These are phyloP conservation scores for Diceros bicornis DNA, from an alignment of 2,797 vertebrate species.

Conservation along the genomic window DNA sequence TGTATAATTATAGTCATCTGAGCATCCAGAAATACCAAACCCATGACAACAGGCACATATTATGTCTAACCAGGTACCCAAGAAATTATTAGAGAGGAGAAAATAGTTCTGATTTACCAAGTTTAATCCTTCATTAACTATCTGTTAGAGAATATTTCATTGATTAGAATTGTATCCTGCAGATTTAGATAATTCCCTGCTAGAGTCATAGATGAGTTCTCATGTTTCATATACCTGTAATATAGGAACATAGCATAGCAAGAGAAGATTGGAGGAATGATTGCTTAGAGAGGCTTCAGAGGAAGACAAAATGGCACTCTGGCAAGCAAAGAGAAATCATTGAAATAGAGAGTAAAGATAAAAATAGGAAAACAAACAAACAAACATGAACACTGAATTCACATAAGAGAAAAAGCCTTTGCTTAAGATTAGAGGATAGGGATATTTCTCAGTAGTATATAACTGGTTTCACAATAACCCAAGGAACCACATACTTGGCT, in stretches of 20 bases:
- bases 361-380: not conserved
- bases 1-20: constrained; percentile 65
- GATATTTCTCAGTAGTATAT: not conserved
- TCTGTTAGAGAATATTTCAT: constrained; percentile 7
- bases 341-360: not conserved
- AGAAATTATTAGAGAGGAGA: constrained; percentile 2
- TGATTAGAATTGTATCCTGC: not conserved
- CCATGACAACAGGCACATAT: not conserved
- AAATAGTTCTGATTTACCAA: constrained; percentile 1
- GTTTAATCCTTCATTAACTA: not conserved
- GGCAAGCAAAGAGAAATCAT: not conserved
- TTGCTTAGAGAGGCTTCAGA: not conserved
- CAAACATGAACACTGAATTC: not conserved
- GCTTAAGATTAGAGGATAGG: not conserved
- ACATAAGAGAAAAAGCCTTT: not conserved
- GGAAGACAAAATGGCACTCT: not conserved
- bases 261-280: not conserved
- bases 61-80: constrained; percentile 36
- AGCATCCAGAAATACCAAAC: constrained; percentile 63
- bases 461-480: not conserved
- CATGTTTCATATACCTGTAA: not conserved
- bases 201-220: not conserved
- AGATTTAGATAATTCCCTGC: not conserved
- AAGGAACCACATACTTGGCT: not conserved
- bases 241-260: not conserved